Base-by-base conservation (phyloP, 2,113 vertebrate genomes). In the Peucedramus taeniatus region DNA sequence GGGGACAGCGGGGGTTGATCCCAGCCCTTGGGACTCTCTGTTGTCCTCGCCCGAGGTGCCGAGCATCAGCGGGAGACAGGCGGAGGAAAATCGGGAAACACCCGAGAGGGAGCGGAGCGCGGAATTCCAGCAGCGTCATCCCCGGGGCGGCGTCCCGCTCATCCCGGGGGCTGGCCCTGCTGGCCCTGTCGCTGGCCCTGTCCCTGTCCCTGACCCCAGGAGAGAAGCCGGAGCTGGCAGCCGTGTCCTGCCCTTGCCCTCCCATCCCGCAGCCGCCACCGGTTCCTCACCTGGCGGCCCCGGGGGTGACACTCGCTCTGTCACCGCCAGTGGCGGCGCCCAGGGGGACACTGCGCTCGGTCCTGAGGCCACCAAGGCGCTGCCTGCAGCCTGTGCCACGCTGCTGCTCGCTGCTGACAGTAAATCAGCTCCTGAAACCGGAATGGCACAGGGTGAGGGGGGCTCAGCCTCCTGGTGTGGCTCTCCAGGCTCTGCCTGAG, bases 271-370 rank as follows among this genome's bases (percentile, higher is more conserved):
- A 31, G 61, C 39, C 83, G 42, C 65, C 64, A 0, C 35, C 7
- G 2, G 14, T 16, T 33, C 54, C 50, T 53, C 54, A 17, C 44
- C 40, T 9, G 66, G 0, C 0, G 2, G 12, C 24, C 71, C 68
- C 23, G 3, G 42, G 53, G 78, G 85, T 77, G 82, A 64, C 49
- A 2, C n/a, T 65, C 8, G 8, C 37, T 1, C 0, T 39, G 81
- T n/a, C 88, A 37, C 80, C 9, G 2, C 54, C 26, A 0, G 2
- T 11, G 64, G 59, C 93, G 57, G 51, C 6, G 1, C 68, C 44
- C 6, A 3, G 49, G 40, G 78, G 44, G 27, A 69, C 63, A 2
- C 18, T 1, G 31, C 0, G 2, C 24, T 39, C 37, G 0, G 1
- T 6, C 22, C 87, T 7, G 59, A 65, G 47, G 71, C 57, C 53